phyloP scores from a whole-genome alignment of 2,888 invertebrate species.

The Harpalus rubripes region DNA sequence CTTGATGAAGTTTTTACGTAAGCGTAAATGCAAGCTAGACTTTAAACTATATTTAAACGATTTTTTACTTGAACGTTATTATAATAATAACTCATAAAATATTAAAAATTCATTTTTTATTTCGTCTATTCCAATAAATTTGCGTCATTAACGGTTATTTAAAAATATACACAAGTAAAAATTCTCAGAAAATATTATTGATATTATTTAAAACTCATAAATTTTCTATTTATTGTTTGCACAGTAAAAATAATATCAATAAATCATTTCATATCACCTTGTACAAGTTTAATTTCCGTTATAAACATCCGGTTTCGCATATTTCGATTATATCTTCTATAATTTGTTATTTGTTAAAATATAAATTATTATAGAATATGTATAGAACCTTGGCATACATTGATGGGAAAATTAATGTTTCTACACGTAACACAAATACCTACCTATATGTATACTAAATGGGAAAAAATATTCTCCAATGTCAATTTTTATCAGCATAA shows the following conservation, averaged over 20 bases:
- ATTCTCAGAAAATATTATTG: slow-evolving; percentile 3
- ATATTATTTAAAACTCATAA: not conserved
- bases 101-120: too few species aligned
- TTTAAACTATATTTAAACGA: slow-evolving; percentile 23
- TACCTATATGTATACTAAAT: not conserved
- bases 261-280: slow-evolving; percentile 36
- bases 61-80: not conserved
- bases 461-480: slow-evolving; percentile 13
- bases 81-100: not conserved
- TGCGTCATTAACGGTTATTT: not conserved
- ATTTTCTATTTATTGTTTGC: not conserved
- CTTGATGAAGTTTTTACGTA: slow-evolving; percentile 44
- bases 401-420: slow-evolving; percentile 31
- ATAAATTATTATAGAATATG: slow-evolving; percentile 30
- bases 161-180: not conserved
- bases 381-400: slow-evolving; percentile 28
- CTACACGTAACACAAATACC: not conserved
- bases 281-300: slow-evolving; percentile 21
- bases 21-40: not conserved
- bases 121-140: not conserved
- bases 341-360: not conserved
- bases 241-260: not conserved
- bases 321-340: slow-evolving; percentile 14
- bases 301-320: slow-evolving; percentile 20
- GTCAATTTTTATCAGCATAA: slow-evolving; percentile 31